Evolutionary conservation across 2,888 invertebrate species (phyloP).

Genomic region (Sarcophaga carnaria): DNA sequence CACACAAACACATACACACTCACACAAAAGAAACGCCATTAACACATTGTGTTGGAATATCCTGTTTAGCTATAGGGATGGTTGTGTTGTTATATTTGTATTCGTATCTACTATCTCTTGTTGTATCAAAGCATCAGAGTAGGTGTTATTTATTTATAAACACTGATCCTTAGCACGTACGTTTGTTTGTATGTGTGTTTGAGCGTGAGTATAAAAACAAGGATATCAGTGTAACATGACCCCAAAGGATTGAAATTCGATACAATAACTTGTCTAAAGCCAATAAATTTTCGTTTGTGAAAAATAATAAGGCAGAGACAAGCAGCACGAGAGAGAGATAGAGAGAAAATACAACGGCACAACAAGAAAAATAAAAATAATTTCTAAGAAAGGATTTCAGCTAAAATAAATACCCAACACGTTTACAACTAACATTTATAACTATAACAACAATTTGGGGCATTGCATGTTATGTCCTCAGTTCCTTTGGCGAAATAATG

Average conservation of each 20-base stretch:
- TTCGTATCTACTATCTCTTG: not conserved
- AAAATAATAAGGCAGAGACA: constrained; percentile 56
- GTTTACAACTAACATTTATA: constrained; percentile 26
- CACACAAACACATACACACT: not conserved
- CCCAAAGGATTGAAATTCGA: constrained; percentile 71
- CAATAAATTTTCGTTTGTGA: constrained; percentile 64
- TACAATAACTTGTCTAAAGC: constrained; percentile 65
- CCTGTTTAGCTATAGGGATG: not conserved
- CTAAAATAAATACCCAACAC: constrained; percentile 35
- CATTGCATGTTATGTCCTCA: not conserved
- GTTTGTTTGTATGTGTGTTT: constrained; percentile 2
- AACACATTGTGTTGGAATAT: not conserved
- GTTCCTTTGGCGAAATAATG: constrained; percentile 41
- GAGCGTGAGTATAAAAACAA: constrained; percentile 17
- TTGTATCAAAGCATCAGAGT: too few species aligned
- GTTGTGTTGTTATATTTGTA: not conserved
- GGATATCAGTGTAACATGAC: constrained; percentile 59
- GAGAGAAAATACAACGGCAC: not conserved
- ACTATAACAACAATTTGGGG: constrained; percentile 17
- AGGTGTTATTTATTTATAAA: constrained; percentile 28
- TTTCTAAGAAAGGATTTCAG: constrained; percentile 6
- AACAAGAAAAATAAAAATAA: constrained; percentile 31
- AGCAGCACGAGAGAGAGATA: not conserved
- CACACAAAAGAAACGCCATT: not conserved
- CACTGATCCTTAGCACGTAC: not conserved